phyloP scores from a whole-genome alignment of 2,113 vertebrate genomes.

The Perca schrenkii region DNA sequence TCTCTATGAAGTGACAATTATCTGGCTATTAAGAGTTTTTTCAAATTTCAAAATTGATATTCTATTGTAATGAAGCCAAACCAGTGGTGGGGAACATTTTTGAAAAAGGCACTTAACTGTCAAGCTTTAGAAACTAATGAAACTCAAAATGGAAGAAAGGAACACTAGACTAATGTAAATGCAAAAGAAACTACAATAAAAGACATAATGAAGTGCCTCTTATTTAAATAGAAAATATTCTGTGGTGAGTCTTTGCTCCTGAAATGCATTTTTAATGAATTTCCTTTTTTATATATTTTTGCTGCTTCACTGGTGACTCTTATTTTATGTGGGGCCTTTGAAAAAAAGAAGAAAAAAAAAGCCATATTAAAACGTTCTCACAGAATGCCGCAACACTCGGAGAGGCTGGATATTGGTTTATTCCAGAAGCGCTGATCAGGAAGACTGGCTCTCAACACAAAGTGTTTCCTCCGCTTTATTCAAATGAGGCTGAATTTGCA shows the following conservation, averaged over 20 bases:
- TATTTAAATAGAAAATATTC: conserved; percentile 99
- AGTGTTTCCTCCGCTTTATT: conserved; percentile 99
- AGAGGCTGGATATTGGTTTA: conserved; percentile 99
- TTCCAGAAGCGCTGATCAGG: conserved; percentile 99
- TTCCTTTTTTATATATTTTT: conserved; percentile 94
- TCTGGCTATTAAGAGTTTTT: conserved; percentile 79
- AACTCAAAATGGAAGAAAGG: conserved; percentile 92
- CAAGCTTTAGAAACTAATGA: conserved; percentile 95
- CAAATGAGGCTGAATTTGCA: conserved; percentile 99
- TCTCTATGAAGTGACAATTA: conserved; percentile 79
- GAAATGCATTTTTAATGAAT: conserved; percentile 99
- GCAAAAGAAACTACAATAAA: conserved; percentile 99
- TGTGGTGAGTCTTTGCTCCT: conserved; percentile 98
- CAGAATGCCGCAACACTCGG: conserved; percentile 99
- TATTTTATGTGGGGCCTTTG: conserved; percentile 97
- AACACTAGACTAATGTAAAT: conserved; percentile 98
- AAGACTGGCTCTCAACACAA: conserved; percentile 99
- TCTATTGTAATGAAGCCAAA: conserved; percentile 83
- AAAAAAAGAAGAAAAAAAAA: conserved; percentile 88
- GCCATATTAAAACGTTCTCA: conserved; percentile 95
- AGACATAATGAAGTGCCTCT: conserved; percentile 99
- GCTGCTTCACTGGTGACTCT: conserved; percentile 99
- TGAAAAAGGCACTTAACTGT: conserved; percentile 87
- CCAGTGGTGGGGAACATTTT: conserved; percentile 86
- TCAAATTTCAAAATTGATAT: conserved; percentile 83